A percentile compares a stretch with the other conserved stretches of the same genome.
Evolutionary conservation across 2,113 vertebrate genomes (phyloP).

Genomic region (Emydocephalus ijimae): DNA sequence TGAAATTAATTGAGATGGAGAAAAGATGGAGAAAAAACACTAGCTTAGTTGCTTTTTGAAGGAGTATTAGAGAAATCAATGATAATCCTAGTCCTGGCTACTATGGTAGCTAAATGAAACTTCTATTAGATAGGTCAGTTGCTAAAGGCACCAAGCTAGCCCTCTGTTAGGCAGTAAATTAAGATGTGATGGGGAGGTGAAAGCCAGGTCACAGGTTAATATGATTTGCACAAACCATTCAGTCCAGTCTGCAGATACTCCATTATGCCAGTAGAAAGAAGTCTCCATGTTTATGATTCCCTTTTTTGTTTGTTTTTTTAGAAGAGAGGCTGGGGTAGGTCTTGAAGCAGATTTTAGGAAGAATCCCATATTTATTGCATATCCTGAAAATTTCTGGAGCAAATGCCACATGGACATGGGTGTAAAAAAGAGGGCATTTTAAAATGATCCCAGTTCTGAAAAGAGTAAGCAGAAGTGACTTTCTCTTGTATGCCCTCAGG

Average conservation of each 20-base stretch:
- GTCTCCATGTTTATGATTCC: not conserved
- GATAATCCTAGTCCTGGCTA: not conserved
- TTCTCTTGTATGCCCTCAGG: constrained; percentile 3
- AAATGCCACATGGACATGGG: not conserved
- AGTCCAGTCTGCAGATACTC: not conserved
- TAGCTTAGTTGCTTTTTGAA: not conserved
- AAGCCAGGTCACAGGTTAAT: not conserved
- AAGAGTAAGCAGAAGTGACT: constrained; percentile 1
- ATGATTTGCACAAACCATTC: not conserved
- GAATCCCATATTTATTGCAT: not conserved
- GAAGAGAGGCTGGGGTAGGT: not conserved
- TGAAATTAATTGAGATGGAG: not conserved
- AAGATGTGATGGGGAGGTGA: not conserved
- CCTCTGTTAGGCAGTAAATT: not conserved
- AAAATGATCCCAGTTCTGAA: constrained; percentile 20
- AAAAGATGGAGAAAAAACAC: not conserved
- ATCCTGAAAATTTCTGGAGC: not conserved
- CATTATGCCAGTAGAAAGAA: not conserved
- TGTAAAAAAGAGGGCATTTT: not conserved
- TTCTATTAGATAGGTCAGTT: not conserved
- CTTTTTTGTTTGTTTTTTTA: not conserved
- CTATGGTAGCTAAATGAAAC: not conserved
- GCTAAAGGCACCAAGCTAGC: not conserved
- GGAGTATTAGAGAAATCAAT: not conserved
- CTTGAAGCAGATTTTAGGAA: not conserved